Percentiles rank a stretch among this genome's conserved stretches.
Evolutionary conservation across 2,888 invertebrate species (phyloP).

Genomic region (Alitta virens): DNA sequence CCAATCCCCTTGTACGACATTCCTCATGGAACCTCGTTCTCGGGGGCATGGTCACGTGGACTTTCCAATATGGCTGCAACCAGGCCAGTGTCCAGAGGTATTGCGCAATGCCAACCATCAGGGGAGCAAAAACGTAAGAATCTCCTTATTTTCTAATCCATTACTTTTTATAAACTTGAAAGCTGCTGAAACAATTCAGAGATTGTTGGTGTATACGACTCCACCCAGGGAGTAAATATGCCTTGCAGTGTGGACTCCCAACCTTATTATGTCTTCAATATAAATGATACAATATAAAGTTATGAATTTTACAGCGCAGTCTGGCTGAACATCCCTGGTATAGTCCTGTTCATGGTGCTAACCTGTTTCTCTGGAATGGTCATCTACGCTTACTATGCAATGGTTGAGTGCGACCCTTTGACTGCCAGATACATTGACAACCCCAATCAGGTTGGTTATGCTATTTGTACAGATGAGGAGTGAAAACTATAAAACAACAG

Average conservation of each 20-base stretch:
- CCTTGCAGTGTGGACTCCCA: too few relatives aligned
- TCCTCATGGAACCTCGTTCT: slow-evolving; percentile 43
- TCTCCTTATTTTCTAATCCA: too few relatives aligned
- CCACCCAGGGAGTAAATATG: too few relatives aligned
- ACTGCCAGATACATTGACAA: slow-evolving; percentile 30
- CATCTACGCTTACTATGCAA: slow-evolving; percentile 30
- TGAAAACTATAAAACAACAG: too few relatives aligned
- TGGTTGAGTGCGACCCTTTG: slow-evolving; percentile 37
- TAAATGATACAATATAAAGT: too few relatives aligned
- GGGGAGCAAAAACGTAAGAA: slow-evolving; percentile 36
- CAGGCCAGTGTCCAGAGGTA: slow-evolving; percentile 48
- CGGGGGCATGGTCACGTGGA: slow-evolving; percentile 40
- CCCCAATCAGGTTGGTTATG: slow-evolving; percentile 33
- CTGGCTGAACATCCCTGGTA: slow-evolving; percentile 35
- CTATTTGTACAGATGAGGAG: too few relatives aligned
- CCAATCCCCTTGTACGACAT: slow-evolving; percentile 42
- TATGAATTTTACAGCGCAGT: slow-evolving; percentile 37
- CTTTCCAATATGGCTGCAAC: slow-evolving; percentile 41
- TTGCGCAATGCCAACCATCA: slow-evolving; percentile 36
- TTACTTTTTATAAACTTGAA: too few relatives aligned
- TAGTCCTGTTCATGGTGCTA: slow-evolving; percentile 30
- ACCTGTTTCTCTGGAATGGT: slow-evolving; percentile 37
- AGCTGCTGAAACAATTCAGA: too few relatives aligned
- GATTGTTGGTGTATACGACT: too few relatives aligned
- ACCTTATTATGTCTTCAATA: too few relatives aligned